Evolutionary conservation across 2,113 vertebrate species (phyloP).

Genomic region (Spermophilus dauricus): DNA sequence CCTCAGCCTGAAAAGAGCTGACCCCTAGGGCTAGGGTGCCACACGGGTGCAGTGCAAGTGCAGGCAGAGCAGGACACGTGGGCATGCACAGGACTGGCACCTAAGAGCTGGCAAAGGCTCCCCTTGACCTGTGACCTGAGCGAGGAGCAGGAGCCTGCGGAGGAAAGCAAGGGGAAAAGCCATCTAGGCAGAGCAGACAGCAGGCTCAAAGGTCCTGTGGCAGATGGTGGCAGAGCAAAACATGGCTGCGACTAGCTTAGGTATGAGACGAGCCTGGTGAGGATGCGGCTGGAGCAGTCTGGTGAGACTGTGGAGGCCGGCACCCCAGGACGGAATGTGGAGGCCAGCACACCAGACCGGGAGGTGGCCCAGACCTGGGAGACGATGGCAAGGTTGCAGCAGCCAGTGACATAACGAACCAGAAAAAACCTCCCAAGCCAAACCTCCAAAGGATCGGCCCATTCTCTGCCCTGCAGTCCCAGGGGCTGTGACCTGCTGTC

Average conservation of each 20-base stretch:
- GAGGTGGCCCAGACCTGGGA: neutral
- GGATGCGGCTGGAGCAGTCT: neutral
- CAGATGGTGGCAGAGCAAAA: neutral
- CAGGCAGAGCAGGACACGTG: neutral
- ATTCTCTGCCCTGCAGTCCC: neutral
- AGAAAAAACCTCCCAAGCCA: neutral
- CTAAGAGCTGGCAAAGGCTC: neutral
- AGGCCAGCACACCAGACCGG: neutral
- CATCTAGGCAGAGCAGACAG: neutral
- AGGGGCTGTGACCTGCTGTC: neutral
- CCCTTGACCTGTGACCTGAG: neutral
- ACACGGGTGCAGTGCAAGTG: neutral
- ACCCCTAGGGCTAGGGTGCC: neutral
- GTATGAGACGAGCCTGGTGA: neutral
- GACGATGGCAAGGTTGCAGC: neutral
- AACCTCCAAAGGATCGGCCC: neutral
- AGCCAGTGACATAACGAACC: neutral
- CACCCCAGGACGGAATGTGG: rapidly evolving
- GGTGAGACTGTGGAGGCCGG: no score
- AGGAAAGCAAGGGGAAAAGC: neutral
- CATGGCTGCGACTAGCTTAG: neutral
- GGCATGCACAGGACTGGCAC: rapidly evolving
- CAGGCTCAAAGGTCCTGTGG: neutral
- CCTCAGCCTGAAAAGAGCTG: neutral
- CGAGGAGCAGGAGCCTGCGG: neutral